phyloP scores from a whole-genome alignment of 2,888 invertebrate species.

The Lordiphosa fenestrarum region DNA sequence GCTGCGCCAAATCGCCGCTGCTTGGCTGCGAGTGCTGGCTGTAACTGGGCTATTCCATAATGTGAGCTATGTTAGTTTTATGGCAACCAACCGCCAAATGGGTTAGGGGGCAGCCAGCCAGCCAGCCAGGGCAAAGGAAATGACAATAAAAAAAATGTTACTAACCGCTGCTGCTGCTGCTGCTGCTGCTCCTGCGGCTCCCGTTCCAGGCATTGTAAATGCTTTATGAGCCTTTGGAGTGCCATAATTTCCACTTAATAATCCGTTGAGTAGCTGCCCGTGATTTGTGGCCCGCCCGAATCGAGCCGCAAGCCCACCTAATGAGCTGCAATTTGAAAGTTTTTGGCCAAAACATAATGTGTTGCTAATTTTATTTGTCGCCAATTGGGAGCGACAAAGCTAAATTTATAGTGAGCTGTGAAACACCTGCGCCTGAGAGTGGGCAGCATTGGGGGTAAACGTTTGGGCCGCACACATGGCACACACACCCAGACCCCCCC shows the following conservation, averaged over 20 bases:
- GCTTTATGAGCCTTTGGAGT: constrained; percentile 75
- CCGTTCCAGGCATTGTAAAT: constrained; percentile 62
- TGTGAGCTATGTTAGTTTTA: constrained; percentile 73
- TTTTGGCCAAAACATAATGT: constrained; percentile 74
- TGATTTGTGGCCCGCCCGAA: constrained; percentile 61
- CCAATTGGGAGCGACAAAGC: constrained; percentile 63
- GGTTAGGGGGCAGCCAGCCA: constrained; percentile 43
- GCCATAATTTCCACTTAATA: constrained; percentile 76
- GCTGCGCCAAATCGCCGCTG: not conserved
- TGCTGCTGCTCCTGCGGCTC: constrained; percentile 17
- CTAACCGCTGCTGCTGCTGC: constrained; percentile 50
- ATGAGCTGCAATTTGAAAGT: constrained; percentile 72
- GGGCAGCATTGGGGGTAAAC: constrained; percentile 54
- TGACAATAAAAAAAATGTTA: constrained; percentile 75
- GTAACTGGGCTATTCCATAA: constrained; percentile 45
- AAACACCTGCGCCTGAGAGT: constrained; percentile 61
- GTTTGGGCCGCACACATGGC: constrained; percentile 56
- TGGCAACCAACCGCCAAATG: constrained; percentile 58
- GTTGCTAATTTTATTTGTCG: constrained; percentile 75
- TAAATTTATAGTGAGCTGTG: constrained; percentile 62
- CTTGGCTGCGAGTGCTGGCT: constrained; percentile 9
- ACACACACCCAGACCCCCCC: constrained; percentile 14
- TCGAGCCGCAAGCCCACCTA: constrained; percentile 37
- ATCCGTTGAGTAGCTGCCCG: constrained; percentile 72
- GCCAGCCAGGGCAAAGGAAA: constrained; percentile 31